A percentile compares a stretch with the other conserved stretches of the same genome.
These are phyloP conservation scores for Paratrypauchen microcephalus DNA, from an alignment of 2,797 vertebrate species.

Conservation along the genomic window DNA sequence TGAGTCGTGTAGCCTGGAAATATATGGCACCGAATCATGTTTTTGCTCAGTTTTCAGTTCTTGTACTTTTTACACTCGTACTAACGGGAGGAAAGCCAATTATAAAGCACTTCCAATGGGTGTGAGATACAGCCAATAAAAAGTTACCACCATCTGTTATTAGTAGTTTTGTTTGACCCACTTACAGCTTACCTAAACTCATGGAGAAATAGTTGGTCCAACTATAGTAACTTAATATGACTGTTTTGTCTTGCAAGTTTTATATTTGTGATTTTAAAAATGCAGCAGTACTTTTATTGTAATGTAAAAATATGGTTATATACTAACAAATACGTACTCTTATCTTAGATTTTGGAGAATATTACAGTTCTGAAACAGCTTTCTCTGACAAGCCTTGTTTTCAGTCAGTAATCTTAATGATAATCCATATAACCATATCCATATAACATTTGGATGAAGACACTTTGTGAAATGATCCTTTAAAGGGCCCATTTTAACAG, in stretches of 20 bases:
- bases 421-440: too few relatives aligned
- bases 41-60: constrained; percentile 8
- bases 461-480: too few relatives aligned
- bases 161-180: constrained; percentile 66
- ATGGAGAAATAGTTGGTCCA: constrained; percentile 17
- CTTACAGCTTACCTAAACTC: constrained; percentile 53
- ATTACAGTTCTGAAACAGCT: too few relatives aligned
- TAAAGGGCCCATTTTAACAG: too few relatives aligned
- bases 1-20: constrained; percentile 1
- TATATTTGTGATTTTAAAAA: not conserved
- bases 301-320: not conserved
- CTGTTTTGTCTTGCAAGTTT: not conserved
- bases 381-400: too few relatives aligned
- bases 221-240: not conserved
- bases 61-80: constrained; percentile 17
- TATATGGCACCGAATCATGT: constrained; percentile 7
- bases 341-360: too few relatives aligned
- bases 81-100: constrained; percentile 47
- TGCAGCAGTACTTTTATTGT: not conserved
- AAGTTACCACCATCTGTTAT: constrained; percentile 69
- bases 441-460: too few relatives aligned
- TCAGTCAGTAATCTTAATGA: too few relatives aligned
- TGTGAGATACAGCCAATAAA: constrained; percentile 62
- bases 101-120: constrained; percentile 52
- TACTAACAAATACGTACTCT: too few relatives aligned